These are phyloP conservation scores for Eupeodes corollae DNA, from an alignment of 1,140 invertebrate genomes.

Conservation along the genomic window DNA sequence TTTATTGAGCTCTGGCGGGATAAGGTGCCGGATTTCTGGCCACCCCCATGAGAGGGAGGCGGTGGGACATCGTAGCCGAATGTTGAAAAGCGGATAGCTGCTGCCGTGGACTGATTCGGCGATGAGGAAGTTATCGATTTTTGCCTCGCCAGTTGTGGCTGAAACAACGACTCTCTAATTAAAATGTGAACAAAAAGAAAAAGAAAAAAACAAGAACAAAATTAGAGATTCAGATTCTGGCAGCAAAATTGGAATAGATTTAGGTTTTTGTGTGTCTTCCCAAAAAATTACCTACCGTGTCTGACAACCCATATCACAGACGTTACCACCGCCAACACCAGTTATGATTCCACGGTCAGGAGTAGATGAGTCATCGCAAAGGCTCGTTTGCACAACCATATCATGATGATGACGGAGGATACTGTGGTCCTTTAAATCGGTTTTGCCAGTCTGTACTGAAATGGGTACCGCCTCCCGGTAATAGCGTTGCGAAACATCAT, in stretches of 20 bases:
- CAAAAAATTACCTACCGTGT: conserved; percentile 22
- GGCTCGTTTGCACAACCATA: conserved; percentile 22
- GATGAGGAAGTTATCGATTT: conserved; percentile 28
- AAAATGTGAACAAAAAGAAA: neutral
- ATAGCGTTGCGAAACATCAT: conserved; percentile 32
- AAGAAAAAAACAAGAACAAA: neutral
- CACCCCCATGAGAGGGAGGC: conserved; percentile 3
- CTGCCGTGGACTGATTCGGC: conserved; percentile 16
- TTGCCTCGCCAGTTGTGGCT: conserved; percentile 27
- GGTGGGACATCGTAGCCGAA: conserved; percentile 28
- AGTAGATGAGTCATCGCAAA: conserved; percentile 9
- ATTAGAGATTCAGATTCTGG: conserved; percentile 1
- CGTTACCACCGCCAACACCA: conserved; percentile 13
- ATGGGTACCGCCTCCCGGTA: conserved; percentile 31
- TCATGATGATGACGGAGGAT: conserved; percentile 27
- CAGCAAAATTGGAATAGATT: conserved; percentile 6
- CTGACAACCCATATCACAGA: conserved; percentile 37
- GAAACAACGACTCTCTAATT: conserved; percentile 32
- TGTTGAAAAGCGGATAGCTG: conserved; percentile 31
- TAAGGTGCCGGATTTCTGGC: too few relatives aligned
- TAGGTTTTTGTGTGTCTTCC: neutral
- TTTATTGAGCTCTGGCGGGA: too few relatives aligned
- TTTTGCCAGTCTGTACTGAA: conserved; percentile 20
- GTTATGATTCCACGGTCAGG: neutral
- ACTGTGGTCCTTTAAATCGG: conserved; percentile 30